phyloP scores from a whole-genome alignment of 2,113 vertebrate genomes.

The Drymodes brunneopygia region DNA sequence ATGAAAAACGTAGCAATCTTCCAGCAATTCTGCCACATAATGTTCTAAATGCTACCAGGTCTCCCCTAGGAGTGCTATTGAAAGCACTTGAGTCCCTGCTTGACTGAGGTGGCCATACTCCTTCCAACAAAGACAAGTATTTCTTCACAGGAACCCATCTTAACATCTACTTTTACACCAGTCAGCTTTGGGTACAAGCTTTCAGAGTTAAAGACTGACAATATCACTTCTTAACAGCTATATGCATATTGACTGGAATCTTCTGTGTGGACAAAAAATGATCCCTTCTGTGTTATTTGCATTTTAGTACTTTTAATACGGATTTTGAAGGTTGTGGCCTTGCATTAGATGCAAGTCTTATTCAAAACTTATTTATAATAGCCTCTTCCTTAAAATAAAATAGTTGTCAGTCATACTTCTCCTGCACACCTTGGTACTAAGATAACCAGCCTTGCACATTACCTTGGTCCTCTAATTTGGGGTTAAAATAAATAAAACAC shows the following conservation, averaged over 20 bases:
- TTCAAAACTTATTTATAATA: not conserved
- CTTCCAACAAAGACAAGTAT: not conserved
- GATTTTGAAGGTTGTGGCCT: not conserved
- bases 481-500: not conserved
- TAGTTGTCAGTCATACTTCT: not conserved
- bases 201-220: not conserved
- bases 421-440: not conserved
- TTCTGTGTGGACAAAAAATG: not conserved
- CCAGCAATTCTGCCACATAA: not conserved
- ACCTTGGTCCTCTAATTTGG: not conserved
- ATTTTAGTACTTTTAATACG: not conserved
- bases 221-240: not conserved
- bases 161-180: not conserved
- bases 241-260: fast-evolving
- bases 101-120: not conserved
- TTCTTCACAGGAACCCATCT: not conserved
- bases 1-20: not conserved
- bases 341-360: not conserved
- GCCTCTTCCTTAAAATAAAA: not conserved
- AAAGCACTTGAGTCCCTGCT: not conserved
- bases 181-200: not conserved
- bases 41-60: not conserved
- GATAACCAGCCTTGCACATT: not conserved
- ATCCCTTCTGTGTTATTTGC: not conserved
- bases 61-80: not conserved